Percentiles rank a stretch among this genome's conserved stretches.
These are phyloP conservation scores for Speoplatyrhinus poulsoni DNA, from an alignment of 2,113 vertebrate species.

Conservation along the genomic window DNA sequence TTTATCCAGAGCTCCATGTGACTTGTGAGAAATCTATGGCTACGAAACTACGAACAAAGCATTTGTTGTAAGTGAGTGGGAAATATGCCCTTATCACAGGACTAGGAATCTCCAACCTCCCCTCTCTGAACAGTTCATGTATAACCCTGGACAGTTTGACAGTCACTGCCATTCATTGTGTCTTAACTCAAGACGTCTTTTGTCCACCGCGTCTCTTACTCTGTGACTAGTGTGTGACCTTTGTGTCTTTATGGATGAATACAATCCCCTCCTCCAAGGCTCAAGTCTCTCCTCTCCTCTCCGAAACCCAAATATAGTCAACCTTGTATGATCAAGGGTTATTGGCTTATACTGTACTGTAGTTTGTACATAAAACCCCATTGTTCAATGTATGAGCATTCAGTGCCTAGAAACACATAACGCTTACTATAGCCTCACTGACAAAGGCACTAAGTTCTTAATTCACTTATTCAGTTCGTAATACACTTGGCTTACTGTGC, in stretches of 20 bases:
- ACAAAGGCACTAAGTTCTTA: conserved; percentile 6
- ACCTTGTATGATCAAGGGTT: conserved; percentile 28
- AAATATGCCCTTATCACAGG: conserved; percentile 32
- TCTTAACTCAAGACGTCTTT: conserved; percentile 45
- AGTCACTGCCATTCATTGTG: conserved; percentile 34
- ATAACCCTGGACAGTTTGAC: conserved; percentile 36
- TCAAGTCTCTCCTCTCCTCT: background rate
- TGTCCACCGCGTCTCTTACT: conserved; percentile 7
- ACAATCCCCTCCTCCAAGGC: conserved; percentile 2
- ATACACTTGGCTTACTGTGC: no score
- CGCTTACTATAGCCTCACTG: conserved; percentile 14
- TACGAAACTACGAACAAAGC: conserved; percentile 38
- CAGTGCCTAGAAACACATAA: conserved; percentile 5
- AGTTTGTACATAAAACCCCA: no score
- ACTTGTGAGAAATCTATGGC: conserved; percentile 21
- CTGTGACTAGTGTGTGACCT: conserved; percentile 7
- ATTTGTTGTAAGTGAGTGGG: conserved; percentile 18
- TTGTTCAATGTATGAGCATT: conserved; percentile 1
- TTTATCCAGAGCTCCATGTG: conserved; percentile 34
- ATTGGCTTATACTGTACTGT: conserved; percentile 5
- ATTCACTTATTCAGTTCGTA: no score
- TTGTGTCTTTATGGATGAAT: conserved; percentile 14
- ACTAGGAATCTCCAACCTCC: conserved; percentile 30
- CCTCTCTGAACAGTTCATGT: conserved; percentile 36
- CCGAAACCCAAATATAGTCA: conserved; percentile 44